A percentile compares a stretch with the other conserved stretches of the same genome.
Evolutionary conservation across 2,113 vertebrate species (phyloP).

Genomic region (Lontra canadensis): DNA sequence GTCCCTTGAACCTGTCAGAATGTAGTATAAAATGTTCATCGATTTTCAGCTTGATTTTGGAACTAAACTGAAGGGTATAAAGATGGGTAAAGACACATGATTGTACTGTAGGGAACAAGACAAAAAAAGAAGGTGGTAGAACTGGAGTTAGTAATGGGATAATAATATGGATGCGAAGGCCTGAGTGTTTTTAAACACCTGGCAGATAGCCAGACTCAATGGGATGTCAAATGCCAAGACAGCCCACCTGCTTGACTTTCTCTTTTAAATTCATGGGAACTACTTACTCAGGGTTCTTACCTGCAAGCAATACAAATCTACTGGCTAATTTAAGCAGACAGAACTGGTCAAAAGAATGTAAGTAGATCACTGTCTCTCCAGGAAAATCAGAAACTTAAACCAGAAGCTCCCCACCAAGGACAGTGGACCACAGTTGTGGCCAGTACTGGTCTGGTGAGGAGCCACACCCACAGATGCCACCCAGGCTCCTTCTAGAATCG

Average conservation of each 20-base stretch:
- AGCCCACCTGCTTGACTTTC: not conserved
- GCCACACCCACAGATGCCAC: accelerated
- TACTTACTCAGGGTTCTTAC: not conserved
- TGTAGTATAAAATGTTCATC: not conserved
- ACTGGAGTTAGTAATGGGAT: not conserved
- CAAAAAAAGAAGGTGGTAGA: not conserved
- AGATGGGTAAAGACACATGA: too few species aligned
- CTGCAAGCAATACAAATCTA: not conserved
- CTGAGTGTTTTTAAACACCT: not conserved
- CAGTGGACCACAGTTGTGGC: too few species aligned
- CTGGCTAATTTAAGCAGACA: not conserved
- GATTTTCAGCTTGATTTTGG: slow-evolving; percentile 10
- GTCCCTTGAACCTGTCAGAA: not conserved
- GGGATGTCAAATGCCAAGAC: not conserved
- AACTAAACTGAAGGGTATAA: not conserved
- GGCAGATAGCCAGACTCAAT: accelerated
- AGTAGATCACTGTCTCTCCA: not conserved
- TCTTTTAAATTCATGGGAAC: not conserved
- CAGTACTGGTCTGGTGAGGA: not conserved
- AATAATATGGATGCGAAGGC: not conserved
- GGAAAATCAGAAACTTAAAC: not conserved
- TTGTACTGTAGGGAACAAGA: not conserved
- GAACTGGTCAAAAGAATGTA: not conserved
- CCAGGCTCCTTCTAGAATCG: not conserved
- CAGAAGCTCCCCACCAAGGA: not conserved